phyloP scores from a whole-genome alignment of 2,888 invertebrate species.

The Dilophus febrilis region DNA sequence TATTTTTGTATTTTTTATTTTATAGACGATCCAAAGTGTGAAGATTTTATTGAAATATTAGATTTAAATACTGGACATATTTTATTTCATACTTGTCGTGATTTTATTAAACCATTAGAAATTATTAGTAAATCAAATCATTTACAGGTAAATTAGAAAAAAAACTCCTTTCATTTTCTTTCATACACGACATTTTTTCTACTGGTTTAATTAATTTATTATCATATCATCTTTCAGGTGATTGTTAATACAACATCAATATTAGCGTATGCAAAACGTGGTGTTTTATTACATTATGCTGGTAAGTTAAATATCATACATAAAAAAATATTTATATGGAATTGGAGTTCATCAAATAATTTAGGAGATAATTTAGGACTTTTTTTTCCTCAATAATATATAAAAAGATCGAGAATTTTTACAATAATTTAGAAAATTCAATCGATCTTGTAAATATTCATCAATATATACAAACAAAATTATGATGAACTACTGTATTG shows the following conservation, averaged over 20 bases:
- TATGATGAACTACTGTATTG: no score
- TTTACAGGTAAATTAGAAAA: slow-evolving; percentile 11
- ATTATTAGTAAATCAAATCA: slow-evolving; percentile 15
- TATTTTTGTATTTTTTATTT: slow-evolving; percentile 2
- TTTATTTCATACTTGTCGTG: slow-evolving; percentile 14
- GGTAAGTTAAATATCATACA: slow-evolving; percentile 30
- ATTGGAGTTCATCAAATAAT: no score
- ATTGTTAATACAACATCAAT: slow-evolving; percentile 32
- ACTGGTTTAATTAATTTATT: no score
- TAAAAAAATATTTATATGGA: no score
- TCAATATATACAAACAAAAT: no score
- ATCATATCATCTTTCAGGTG: slow-evolving; percentile 22
- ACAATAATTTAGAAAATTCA: no score
- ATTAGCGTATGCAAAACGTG: slow-evolving; percentile 40
- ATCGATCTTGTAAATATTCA: no score
- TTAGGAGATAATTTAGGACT: no score
- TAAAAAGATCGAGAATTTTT: no score
- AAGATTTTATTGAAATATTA: slow-evolving; percentile 14
- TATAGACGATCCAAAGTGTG: slow-evolving; percentile 13
- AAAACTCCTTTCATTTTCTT: no score
- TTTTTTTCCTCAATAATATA: no score
- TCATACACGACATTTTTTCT: no score
- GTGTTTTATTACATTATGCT: slow-evolving; percentile 45
- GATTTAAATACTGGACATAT: slow-evolving; percentile 11
- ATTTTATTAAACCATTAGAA: slow-evolving; percentile 11